A percentile compares a stretch with the other conserved stretches of the same genome.
Evolutionary conservation across 2,113 vertebrate species (phyloP).

Genomic region (Gasterosteus aculeatus): DNA sequence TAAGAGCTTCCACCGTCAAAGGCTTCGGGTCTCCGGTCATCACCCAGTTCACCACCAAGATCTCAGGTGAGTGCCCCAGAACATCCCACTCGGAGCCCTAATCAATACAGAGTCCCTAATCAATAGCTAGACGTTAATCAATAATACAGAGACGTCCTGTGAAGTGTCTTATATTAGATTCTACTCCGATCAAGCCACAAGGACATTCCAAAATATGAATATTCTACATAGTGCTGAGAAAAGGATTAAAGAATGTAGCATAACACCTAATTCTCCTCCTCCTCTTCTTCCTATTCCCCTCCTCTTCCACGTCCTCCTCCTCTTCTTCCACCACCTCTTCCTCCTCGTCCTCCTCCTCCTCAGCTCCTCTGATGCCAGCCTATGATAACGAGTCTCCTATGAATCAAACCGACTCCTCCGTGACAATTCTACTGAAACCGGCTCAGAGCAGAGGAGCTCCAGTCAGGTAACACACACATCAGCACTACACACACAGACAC

Average conservation of each 20-base stretch:
- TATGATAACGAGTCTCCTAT: slow-evolving; percentile 95
- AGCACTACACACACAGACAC: background rate
- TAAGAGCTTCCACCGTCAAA: slow-evolving; percentile 94
- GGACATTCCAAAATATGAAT: too few relatives aligned
- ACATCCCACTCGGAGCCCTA: too few relatives aligned
- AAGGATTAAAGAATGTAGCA: too few relatives aligned
- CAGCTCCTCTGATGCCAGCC: slow-evolving; percentile 94
- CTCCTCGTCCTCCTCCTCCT: background rate
- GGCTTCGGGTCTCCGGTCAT: slow-evolving; percentile 92
- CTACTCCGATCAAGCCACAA: too few relatives aligned
- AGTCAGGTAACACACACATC: slow-evolving; percentile 86
- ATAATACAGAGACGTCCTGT: too few relatives aligned
- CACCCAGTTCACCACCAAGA: slow-evolving; percentile 95
- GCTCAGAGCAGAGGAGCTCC: slow-evolving; percentile 96
- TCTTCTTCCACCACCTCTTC: too few relatives aligned
- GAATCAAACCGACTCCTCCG: slow-evolving; percentile 95
- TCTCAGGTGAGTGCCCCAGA: slow-evolving; percentile 85
- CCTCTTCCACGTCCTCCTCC: background rate
- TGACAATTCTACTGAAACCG: slow-evolving; percentile 93
- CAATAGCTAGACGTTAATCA: too few relatives aligned
- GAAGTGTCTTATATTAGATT: too few relatives aligned
- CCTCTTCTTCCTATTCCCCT: background rate
- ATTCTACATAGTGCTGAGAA: background rate
- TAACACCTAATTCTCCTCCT: too few relatives aligned
- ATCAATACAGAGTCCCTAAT: too few relatives aligned